These are phyloP conservation scores for Furcifer pardalis DNA, from an alignment of 2,797 vertebrate species.

Conservation along the genomic window DNA sequence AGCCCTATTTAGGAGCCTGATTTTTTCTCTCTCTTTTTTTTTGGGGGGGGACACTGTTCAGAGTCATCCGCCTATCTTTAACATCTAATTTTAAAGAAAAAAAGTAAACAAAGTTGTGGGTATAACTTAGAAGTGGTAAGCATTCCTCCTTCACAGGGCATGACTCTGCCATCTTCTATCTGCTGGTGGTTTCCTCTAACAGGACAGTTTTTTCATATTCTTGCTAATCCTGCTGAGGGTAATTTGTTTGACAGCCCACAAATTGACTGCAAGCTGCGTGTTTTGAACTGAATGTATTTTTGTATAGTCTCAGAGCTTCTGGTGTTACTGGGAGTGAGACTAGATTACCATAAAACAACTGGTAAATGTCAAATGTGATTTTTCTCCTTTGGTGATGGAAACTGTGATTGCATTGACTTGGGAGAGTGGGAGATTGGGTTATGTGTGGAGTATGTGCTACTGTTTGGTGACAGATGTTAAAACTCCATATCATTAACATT, in stretches of 20 bases:
- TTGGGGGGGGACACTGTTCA: not conserved
- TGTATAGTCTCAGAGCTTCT: constrained; percentile 8
- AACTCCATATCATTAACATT: not conserved
- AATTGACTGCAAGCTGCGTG: not conserved
- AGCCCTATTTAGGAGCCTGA: constrained; percentile 4
- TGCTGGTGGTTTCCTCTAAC: not conserved
- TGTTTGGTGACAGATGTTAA: not conserved
- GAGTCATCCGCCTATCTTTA: not conserved
- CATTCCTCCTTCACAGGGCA: constrained; percentile 3
- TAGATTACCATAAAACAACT: constrained; percentile 31
- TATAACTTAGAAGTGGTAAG: not conserved
- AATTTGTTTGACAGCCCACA: constrained; percentile 5
- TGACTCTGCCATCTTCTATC: constrained; percentile 12
- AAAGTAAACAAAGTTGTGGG: not conserved
- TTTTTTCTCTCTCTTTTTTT: not conserved
- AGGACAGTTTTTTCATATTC: constrained; percentile 1
- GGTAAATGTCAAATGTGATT: constrained; percentile 23
- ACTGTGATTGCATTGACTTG: constrained; percentile 8
- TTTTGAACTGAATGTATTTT: constrained; percentile 35
- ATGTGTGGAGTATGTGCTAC: constrained; percentile 7
- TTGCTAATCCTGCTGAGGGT: not conserved
- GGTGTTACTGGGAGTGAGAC: constrained; percentile 20
- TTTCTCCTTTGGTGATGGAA: constrained; percentile 23
- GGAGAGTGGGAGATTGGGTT: constrained; percentile 14
- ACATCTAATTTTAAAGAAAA: not conserved